A percentile compares a stretch with the other conserved stretches of the same genome.
Conservation (phyloP, 2,797 vertebrate genomes). For the Selene dorsalis region DNA sequence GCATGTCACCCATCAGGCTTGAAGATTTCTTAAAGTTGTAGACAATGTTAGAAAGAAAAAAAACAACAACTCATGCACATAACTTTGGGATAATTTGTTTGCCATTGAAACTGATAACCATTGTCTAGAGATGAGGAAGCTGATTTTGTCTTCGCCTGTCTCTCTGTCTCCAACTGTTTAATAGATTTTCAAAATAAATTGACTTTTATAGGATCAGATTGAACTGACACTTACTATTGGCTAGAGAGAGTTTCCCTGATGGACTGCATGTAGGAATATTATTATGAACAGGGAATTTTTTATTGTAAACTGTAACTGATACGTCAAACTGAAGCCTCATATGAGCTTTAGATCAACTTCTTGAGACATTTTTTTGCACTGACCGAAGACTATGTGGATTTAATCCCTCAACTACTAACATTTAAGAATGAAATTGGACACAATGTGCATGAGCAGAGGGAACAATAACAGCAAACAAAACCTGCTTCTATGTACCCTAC, state of each 20-base stretch:
- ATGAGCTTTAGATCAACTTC: background rate
- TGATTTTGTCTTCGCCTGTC: background rate
- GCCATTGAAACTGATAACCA: background rate
- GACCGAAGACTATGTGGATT: background rate
- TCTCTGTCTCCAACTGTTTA: background rate
- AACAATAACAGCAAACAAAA: background rate
- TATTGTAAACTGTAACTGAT: background rate
- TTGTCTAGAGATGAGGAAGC: background rate
- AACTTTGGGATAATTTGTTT: background rate
- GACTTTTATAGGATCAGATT: background rate
- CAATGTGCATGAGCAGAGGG: background rate
- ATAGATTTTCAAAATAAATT: background rate
- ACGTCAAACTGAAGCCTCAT: background rate
- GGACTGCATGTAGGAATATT: background rate
- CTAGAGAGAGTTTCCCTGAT: background rate
- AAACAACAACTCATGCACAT: background rate
- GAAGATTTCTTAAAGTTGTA: background rate
- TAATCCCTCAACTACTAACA: background rate
- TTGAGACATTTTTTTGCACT: background rate
- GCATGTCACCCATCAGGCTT: background rate
- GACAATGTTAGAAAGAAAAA: background rate
- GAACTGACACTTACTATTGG: background rate
- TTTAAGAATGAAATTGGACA: background rate
- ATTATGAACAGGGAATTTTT: background rate
- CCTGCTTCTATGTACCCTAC: background rate